A percentile compares a stretch with the other conserved stretches of the same genome.
These are phyloP conservation scores for Anguilla obscura DNA, from an alignment of 2,797 vertebrate genomes.

Conservation along the genomic window DNA sequence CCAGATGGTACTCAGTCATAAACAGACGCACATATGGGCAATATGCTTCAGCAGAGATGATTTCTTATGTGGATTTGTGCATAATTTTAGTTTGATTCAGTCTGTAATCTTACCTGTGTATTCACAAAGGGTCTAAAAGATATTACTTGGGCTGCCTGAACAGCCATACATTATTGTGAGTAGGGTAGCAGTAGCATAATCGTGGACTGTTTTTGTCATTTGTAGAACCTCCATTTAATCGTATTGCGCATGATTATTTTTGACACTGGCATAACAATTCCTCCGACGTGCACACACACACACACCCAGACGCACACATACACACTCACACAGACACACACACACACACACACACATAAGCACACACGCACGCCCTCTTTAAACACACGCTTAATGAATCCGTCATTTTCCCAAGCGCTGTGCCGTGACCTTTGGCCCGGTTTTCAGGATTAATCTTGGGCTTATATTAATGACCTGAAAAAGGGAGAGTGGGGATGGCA, in stretches of 20 bases:
- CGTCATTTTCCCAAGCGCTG: background rate
- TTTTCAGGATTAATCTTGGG: conserved; percentile 1
- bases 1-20: background rate
- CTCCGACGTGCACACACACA: background rate
- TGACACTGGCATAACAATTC: background rate
- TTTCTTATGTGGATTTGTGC: background rate
- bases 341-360: background rate
- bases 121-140: background rate
- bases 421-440: background rate
- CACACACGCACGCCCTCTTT: background rate
- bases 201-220: background rate
- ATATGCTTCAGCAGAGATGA: background rate
- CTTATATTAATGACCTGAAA: conserved; percentile 15
- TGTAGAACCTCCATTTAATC: background rate
- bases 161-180: background rate
- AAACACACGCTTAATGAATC: background rate
- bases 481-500: background rate
- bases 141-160: background rate
- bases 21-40: background rate
- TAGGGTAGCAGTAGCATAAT: background rate
- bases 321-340: background rate
- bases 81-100: background rate
- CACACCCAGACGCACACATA: background rate
- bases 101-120: background rate
- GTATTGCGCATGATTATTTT: background rate